Evolutionary conservation across 2,113 vertebrate species (phyloP), one percentile per base, ranked within the genome.

Genomic region (Gymnarchus niloticus): DNA sequence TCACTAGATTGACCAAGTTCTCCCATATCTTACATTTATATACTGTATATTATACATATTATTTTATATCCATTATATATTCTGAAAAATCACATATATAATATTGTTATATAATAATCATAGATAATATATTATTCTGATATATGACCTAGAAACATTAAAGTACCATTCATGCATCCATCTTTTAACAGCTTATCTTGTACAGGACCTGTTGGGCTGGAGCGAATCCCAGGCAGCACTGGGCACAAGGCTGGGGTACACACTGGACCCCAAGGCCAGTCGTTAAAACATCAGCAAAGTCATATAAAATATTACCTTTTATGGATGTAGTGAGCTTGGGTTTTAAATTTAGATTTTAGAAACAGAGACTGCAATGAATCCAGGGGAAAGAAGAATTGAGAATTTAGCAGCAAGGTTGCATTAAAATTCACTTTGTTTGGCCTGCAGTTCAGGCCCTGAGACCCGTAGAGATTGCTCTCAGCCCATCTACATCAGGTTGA

Each of bases 321-420:
- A 82, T 54, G 14, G 19, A 82, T 33, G 28, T 37, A 82, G 2
- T 82, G 48, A 14, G 48, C n/a, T 23, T 48, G 33, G 21, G 54
- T 54, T 56, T 54, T 33, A 82, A 37, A 82, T 82, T 82, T 82
- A 21, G 25, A 56, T 81, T 54, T 82, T 56, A 54, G 14, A 82
- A 82, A 56, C 12, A 82, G 25, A 76, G 17, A 77, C 54, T 77
- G 19, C 49, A 54, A 41, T 52, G 19, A 10, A 41, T 23, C 41
- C n/a, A 82, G 51, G 51, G 48, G n/a, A 37, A 37, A 56, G 37
- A 57, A 59, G 37, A 59, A 23, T 85, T 77, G 28, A 85, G 49
- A 85, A 56, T 76, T 33, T 37, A 85, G 49, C 49, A 76, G 84
- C 65, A 85, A 23, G 7, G 41, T 48, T 85, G 19, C 65, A 77